Conservation (phyloP, 35 echinoderm and acorn worm genomes). For the Holothuria glaberrima region DNA sequence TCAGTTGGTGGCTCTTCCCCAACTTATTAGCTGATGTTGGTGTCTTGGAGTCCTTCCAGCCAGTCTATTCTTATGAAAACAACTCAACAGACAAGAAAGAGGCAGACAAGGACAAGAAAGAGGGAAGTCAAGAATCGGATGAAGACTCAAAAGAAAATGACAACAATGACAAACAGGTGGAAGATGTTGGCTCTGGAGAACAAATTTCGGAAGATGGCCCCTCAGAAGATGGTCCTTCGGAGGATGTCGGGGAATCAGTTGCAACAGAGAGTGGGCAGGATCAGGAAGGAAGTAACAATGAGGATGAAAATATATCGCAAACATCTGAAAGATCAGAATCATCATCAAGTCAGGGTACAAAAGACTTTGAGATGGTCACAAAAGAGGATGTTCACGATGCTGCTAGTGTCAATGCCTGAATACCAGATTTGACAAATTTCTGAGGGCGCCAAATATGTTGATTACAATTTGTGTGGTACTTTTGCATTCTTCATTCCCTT, state of each 20-base stretch:
- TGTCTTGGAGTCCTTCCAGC: constrained; percentile 89
- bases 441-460: too few relatives aligned
- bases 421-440: neutral
- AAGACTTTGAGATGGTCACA: constrained; percentile 81
- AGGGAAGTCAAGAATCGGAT: constrained; percentile 42
- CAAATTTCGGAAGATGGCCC: neutral
- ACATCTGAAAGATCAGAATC: constrained; percentile 55
- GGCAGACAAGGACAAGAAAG: constrained; percentile 26
- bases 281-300: neutral
- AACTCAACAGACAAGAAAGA: constrained; percentile 19
- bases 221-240: constrained; percentile 41
- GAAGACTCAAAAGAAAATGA: constrained; percentile 25
- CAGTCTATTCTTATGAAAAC: constrained; percentile 62
- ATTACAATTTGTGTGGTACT: too few relatives aligned
- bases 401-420: constrained; percentile 1
- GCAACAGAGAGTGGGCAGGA: constrained; percentile 7
- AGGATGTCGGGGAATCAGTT: neutral
- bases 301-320: constrained; percentile 30
- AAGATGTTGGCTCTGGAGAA: neutral
- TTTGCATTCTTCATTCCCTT: too few relatives aligned
- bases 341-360: constrained; percentile 50
- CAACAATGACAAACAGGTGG: neutral
- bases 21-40: constrained; percentile 96
- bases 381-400: constrained; percentile 64
- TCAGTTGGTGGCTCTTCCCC: constrained; percentile 98